These are phyloP conservation scores for Enteromius paludinosus DNA, from an alignment of 2,797 vertebrate species.

Conservation along the genomic window DNA sequence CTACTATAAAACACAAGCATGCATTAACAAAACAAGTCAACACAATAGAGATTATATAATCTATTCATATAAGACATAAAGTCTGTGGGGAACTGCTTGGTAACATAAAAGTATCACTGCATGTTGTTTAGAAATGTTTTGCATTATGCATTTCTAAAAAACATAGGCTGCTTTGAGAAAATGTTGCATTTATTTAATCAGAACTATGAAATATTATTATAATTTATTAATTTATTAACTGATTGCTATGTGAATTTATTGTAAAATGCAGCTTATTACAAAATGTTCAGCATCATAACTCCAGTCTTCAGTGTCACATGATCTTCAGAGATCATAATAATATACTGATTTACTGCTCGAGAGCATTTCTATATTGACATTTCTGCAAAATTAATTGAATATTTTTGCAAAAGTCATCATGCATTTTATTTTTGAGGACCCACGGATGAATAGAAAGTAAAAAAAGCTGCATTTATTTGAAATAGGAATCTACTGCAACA, in stretches of 20 bases:
- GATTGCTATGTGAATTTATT: neutral
- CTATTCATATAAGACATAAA: neutral
- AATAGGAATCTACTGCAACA: neutral
- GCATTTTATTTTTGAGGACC: neutral
- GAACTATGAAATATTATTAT: neutral
- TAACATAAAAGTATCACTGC: neutral
- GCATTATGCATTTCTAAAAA: too few species aligned
- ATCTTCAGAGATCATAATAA: neutral
- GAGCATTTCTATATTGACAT: neutral
- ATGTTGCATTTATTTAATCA: neutral
- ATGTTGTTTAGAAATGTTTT: neutral
- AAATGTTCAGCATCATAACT: neutral
- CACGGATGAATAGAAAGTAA: neutral
- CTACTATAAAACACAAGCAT: constrained; percentile 4
- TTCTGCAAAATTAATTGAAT: too few species aligned
- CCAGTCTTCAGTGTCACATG: neutral
- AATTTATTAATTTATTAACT: neutral
- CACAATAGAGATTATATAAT: neutral
- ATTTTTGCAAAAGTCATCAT: neutral
- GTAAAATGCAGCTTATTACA: neutral
- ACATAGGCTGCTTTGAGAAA: neutral
- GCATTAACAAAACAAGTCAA: neutral
- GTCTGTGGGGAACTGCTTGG: neutral
- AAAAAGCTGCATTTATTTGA: neutral
- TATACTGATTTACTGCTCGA: neutral